phyloP scores from a whole-genome alignment of 2,113 vertebrate species.

The Furnarius figulus region DNA sequence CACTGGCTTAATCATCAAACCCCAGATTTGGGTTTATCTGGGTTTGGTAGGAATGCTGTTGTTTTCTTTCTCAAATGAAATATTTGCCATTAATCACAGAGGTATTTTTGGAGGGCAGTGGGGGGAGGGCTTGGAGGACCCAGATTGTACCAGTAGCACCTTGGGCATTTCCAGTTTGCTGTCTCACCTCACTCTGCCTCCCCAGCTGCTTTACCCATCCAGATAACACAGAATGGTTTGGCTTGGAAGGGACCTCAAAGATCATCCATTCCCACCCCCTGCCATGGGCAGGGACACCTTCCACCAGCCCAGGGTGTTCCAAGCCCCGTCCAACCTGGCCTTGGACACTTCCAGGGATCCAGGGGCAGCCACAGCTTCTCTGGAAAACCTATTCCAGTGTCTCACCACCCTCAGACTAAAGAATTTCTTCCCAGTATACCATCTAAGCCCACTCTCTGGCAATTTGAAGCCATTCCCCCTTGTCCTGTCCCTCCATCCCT shows the following conservation, averaged over 20 bases:
- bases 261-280: accelerated
- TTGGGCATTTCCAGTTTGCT: background rate
- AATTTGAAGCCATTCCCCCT: background rate
- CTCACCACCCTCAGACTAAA: background rate
- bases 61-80: background rate
- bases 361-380: background rate
- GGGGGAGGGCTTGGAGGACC: background rate
- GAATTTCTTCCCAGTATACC: background rate
- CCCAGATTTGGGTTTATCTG: no score
- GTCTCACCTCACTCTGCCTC: background rate
- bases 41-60: background rate
- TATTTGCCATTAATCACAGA: background rate
- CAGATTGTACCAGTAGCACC: background rate
- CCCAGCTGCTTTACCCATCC: background rate
- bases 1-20: no score
- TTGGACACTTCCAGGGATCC: background rate
- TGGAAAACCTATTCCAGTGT: background rate
- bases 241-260: background rate
- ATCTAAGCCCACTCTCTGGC: background rate
- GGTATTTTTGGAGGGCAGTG: accelerated
- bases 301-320: background rate
- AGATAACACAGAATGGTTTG: background rate
- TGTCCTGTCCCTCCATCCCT: background rate
- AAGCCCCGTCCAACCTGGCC: background rate
- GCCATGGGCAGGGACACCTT: background rate